These are phyloP conservation scores for Hypolimnas misippus DNA, from an alignment of 2,888 invertebrate genomes.

Conservation along the genomic window DNA sequence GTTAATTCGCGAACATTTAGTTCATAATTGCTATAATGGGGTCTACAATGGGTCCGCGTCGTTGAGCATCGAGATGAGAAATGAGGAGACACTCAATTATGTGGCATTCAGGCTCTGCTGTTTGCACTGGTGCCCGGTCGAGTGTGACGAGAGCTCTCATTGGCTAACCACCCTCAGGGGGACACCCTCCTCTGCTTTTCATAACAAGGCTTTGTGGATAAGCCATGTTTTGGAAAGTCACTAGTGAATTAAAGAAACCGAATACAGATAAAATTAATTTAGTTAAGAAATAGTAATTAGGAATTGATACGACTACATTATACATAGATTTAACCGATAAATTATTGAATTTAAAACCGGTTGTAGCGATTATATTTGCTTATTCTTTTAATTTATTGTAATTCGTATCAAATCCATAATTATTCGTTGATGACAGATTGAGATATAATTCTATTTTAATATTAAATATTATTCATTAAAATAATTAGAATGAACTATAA, in stretches of 20 bases:
- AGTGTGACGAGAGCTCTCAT: slow-evolving; percentile 68
- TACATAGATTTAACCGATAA: too few relatives aligned
- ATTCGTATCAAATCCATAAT: too few relatives aligned
- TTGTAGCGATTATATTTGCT: too few relatives aligned
- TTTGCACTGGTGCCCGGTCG: slow-evolving; percentile 64
- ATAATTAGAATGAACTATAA: too few relatives aligned
- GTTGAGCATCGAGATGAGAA: slow-evolving; percentile 46
- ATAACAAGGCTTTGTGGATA: slow-evolving; percentile 50
- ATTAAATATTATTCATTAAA: too few relatives aligned
- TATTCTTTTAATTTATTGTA: too few relatives aligned
- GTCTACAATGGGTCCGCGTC: slow-evolving; percentile 62
- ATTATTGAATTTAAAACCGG: too few relatives aligned
- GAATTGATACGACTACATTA: too few relatives aligned
- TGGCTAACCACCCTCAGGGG: slow-evolving; percentile 57
- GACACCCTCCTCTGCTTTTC: slow-evolving; percentile 51
- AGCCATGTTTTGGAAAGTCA: slow-evolving; percentile 6
- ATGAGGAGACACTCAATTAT: slow-evolving; percentile 63
- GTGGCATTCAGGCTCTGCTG: slow-evolving; percentile 72
- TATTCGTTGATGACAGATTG: too few relatives aligned
- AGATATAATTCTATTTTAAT: too few relatives aligned
- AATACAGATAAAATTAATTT: not conserved
- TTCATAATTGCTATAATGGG: slow-evolving; percentile 75
- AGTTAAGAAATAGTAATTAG: slow-evolving; percentile 1
- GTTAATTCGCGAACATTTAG: slow-evolving; percentile 73
- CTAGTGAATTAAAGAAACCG: not conserved